Evolutionary conservation across 1,140 invertebrate species (phyloP).

Genomic region (Pseudomyrmex sp.): DNA sequence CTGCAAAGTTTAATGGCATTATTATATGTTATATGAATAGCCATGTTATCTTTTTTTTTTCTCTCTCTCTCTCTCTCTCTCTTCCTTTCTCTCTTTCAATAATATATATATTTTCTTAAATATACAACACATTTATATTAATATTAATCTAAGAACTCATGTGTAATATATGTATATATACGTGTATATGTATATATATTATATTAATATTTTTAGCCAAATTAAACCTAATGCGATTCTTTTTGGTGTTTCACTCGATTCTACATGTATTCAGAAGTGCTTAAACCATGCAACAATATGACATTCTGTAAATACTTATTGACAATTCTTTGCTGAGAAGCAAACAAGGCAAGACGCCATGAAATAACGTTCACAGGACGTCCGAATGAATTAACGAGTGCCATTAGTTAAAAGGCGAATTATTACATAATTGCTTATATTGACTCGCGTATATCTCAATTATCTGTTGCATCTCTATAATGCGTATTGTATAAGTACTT

Average conservation of each 20-base stretch:
- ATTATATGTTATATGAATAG: conserved; percentile 43
- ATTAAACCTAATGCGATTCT: conserved; percentile 52
- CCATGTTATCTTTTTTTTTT: neutral
- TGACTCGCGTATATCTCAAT: conserved; percentile 80
- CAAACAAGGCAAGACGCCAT: conserved; percentile 49
- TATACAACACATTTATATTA: conserved; percentile 26
- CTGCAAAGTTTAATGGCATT: conserved; percentile 40
- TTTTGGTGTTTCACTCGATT: conserved; percentile 32
- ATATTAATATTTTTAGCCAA: conserved; percentile 15
- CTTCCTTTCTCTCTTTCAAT: neutral
- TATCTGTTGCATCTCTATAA: conserved; percentile 55
- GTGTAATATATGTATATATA: conserved; percentile 2
- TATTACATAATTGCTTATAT: conserved; percentile 80
- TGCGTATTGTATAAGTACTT: conserved; percentile 61
- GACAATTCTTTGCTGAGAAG: conserved; percentile 50
- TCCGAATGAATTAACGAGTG: conserved; percentile 83
- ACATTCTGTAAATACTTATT: conserved; percentile 43
- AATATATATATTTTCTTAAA: conserved; percentile 17
- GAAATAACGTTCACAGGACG: conserved; percentile 74
- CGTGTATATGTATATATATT: neutral
- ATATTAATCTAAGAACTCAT: conserved; percentile 53
- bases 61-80: neutral
- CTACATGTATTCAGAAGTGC: conserved; percentile 34
- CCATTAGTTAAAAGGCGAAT: conserved; percentile 77
- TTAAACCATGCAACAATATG: conserved; percentile 27